phyloP scores from a whole-genome alignment of 2,797 vertebrate species.

The Sebastolobus alascanus region DNA sequence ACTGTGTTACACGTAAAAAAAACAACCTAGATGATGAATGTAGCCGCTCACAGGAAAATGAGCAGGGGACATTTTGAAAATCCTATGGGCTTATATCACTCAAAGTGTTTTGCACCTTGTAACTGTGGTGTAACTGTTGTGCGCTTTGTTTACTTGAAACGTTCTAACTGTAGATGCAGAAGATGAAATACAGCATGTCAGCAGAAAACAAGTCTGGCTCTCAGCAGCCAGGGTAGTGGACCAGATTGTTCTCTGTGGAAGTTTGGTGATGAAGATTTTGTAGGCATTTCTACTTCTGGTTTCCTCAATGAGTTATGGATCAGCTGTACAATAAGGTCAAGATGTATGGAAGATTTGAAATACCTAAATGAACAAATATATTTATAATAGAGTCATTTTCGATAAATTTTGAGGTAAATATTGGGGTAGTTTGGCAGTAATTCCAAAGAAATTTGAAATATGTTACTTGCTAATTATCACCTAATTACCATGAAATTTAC shows the following conservation, averaged over 20 bases:
- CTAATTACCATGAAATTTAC: too few species aligned
- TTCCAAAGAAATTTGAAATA: too few species aligned
- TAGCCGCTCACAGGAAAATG: slow-evolving; percentile 12
- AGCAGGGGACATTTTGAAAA: not conserved
- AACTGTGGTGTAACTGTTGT: not conserved
- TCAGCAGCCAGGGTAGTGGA: not conserved
- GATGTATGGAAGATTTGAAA: not conserved
- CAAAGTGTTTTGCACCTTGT: not conserved
- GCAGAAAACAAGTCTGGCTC: slow-evolving; percentile 2
- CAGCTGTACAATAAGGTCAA: not conserved
- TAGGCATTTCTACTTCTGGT: not conserved
- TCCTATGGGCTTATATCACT: not conserved
- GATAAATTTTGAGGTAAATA: too few species aligned
- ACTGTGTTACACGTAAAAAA: not conserved
- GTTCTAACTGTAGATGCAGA: not conserved
- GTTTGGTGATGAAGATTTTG: slow-evolving; percentile 19
- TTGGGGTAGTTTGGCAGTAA: too few species aligned
- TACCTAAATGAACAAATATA: not conserved
- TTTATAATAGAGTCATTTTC: too few species aligned
- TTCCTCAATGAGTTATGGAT: not conserved
- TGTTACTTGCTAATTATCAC: too few species aligned
- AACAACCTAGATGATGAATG: not conserved
- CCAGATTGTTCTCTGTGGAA: slow-evolving; percentile 17
- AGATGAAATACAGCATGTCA: not conserved
- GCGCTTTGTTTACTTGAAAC: slow-evolving; percentile 1